phyloP scores from a whole-genome alignment of 2,113 vertebrate species.

The Salvelinus alpinus region DNA sequence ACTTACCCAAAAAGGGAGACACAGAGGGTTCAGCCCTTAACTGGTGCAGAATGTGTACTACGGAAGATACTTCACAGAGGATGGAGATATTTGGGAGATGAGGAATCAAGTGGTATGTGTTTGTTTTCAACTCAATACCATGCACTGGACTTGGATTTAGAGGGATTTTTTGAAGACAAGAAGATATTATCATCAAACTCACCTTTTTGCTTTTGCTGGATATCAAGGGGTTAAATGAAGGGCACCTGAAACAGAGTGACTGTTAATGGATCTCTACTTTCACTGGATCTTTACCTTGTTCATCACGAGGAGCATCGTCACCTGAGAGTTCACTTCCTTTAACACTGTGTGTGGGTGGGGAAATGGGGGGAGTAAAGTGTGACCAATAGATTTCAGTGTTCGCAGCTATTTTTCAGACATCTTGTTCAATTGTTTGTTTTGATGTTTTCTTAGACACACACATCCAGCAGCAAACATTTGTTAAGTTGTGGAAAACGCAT shows the following conservation, averaged over 20 bases:
- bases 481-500: background rate
- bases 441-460: background rate
- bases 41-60: background rate
- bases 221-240: background rate
- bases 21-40: background rate
- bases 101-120: background rate
- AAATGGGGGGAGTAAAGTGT: no score
- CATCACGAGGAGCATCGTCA: no score
- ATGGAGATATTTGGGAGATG: background rate
- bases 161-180: background rate
- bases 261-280: background rate
- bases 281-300: no score
- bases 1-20: conserved; percentile 21
- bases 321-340: no score
- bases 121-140: background rate
- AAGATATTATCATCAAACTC: background rate
- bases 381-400: background rate
- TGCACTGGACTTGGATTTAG: background rate
- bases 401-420: background rate
- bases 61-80: conserved; percentile 1
- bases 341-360: no score
- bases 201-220: background rate
- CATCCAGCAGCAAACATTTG: background rate
- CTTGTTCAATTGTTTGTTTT: background rate
- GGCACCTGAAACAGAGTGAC: background rate